These are phyloP conservation scores for Blomia tropicalis DNA, from an alignment of 2,888 invertebrate genomes.

Conservation along the genomic window DNA sequence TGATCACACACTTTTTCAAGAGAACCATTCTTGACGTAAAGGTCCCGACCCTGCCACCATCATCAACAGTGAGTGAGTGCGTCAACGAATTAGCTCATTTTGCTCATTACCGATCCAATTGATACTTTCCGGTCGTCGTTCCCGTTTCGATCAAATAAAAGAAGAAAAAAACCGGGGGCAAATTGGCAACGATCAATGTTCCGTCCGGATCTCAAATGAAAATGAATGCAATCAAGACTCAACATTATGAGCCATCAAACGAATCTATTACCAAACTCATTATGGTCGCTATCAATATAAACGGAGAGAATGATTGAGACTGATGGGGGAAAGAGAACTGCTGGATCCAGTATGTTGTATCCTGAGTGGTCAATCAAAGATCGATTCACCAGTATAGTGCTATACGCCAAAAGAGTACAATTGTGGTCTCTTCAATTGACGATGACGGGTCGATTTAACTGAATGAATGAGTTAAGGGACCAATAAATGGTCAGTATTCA, in stretches of 20 bases:
- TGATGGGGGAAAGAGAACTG: neutral
- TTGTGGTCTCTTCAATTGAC: neutral
- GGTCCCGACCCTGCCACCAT: no score
- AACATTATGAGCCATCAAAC: conserved; percentile 1
- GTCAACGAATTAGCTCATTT: conserved; percentile 13
- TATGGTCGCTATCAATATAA: no score
- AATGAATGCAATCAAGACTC: neutral
- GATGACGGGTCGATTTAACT: no score
- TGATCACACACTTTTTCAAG: no score
- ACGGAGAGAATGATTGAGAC: no score
- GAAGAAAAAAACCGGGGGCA: neutral
- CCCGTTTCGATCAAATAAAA: neutral
- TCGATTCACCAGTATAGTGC: conserved; percentile 1
- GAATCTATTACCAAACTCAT: conserved; percentile 14
- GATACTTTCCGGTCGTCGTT: conserved; percentile 11
- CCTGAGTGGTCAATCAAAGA: conserved; percentile 8
- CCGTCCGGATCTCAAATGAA: neutral
- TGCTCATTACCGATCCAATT: conserved; percentile 4
- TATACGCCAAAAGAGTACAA: neutral
- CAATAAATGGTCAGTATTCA: conserved; percentile 1
- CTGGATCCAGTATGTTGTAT: neutral
- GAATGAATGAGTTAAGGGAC: conserved; percentile 8
- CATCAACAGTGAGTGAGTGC: conserved; percentile 3
- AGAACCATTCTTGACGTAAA: no score
- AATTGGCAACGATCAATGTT: neutral